Evolutionary conservation across 2,797 vertebrate genomes (phyloP), one percentile per base, ranked within the genome.

Genomic region (Meriones psammophilus): DNA sequence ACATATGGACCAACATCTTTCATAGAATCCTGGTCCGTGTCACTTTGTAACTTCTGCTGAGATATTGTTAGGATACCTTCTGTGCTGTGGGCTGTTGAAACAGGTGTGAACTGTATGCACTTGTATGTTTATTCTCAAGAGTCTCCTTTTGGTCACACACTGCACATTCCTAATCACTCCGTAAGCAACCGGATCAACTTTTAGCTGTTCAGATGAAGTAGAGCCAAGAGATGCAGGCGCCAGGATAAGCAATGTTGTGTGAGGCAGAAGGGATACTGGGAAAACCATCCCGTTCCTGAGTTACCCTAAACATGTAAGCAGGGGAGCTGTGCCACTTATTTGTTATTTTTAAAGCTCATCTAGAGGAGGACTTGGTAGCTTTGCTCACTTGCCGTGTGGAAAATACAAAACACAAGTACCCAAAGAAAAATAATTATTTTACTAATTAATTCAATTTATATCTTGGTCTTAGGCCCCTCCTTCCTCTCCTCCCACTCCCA

Each of bases 291-390:
- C 28, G 33, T 42, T 80, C 77, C 36, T 58, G n/a, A 84, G 36
- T 89, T 84, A 78, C 56, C 84, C 17, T 39, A 80, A 76, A 50
- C 56, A 85, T 42, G n/a, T 17, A 88, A 92, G 84, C 8, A 85
- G 58, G 46, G 50, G 79, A 95, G 60, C 22, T 30, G 58, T 46
- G 60, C 18, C 26, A 58, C 86, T 89, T 88, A 73, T 46, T 56
- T 90, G 76, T 20, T 73, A 42, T 94, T 93, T 92, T 96, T 91
- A 79, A 58, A 95, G 28, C 58, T 6, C 24, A 77, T 81, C n/a
- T n/a, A 76, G 18, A 89, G 83, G 80, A 85, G 17, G 28, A 96
- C 89, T 92, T 92, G 20, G 58, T 90, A 54, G 46, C 79, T 84
- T 89, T 79, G 79, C 36, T 84, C 39, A 28, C 28, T 42, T 1